Base-by-base conservation (phyloP, 2,888 invertebrate genomes). In the Schrankia costaestrigalis region DNA sequence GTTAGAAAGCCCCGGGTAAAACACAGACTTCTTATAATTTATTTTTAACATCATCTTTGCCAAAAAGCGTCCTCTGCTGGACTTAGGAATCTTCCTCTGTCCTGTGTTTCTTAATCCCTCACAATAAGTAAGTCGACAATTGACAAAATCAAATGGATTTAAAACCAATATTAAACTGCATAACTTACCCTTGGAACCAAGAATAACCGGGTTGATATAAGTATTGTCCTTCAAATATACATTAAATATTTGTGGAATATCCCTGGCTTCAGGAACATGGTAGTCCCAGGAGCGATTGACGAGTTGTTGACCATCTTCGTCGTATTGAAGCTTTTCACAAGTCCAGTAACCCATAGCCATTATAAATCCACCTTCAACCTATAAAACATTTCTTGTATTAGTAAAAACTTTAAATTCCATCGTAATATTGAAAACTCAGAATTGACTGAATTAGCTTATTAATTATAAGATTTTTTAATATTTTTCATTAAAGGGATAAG, bases 281-380 rank as follows among this genome's bases (percentile, higher is more conserved):
- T 93, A 93, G 46, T 86, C 89, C 93, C 94, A 94, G 9, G 93
- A 90, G 23, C 92, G 84, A 54, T 91, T 85, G 7, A 93, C 92
- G 4, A 91, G 71, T 2, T 92, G 59, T 46, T 83, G 74, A 1
- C 93, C 94, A 6, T 72, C 64, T 3, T 82, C 61, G 48, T 91
- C 86, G 52, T 89, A 91, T 0, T 60, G 46, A 7, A 93, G 58
- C 31, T 91, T 85, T 65, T 94, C 94, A 0, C 78, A 79, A 0
- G 92, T 90, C 89, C 90, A 92, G 58, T 91, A 92, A 1, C 94
- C 94, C 8, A 72, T 65, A 43, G 78, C 91, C 92, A 92, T 92
- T 1, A 91, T 69, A 49, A 92, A 93, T 0, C 91, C 92, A 3
- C 93, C 93, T 73, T 92, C 91, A 0, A 91, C 80, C 77, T 78